Base-by-base conservation (phyloP, 2,797 vertebrate species). In the Dryobates pubescens region DNA sequence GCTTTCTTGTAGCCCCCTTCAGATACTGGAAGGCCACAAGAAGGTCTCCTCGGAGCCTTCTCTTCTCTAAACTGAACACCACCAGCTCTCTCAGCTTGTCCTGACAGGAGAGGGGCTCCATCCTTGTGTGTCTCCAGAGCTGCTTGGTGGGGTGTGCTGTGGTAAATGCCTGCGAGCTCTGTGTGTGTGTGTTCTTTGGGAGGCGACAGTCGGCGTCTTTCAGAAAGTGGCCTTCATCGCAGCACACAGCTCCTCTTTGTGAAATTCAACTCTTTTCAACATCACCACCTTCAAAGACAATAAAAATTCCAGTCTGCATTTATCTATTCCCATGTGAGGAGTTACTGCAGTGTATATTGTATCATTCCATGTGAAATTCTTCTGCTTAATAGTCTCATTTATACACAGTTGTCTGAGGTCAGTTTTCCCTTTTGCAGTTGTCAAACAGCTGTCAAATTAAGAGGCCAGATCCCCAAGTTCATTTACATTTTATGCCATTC, bases 371-470 rank as follows among this genome's bases (percentile, higher is more conserved):
- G 92, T 96, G 89, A 97, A 98, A 98, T 98, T 97, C 97, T 97
- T 97, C 86, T 88, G 58, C 87, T 97, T 97, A 96, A 97, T 96
- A 91, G 32, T 96, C 95, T 97, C 90, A 88, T 96, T 97, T 97
- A 96, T 96, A 96, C 84, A 95, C 97, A 97, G 96, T 98, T 97
- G 97, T 97, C 95, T 95, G 95, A 97, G 97, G 97, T 97, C 96
- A 96, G 89, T 96, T 98, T 97, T 97, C 96, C 96, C 91, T 97
- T 97, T 97, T 97, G 93, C 96, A 97, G 94, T 97, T 97, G 97
- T 98, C 97, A 97, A 96, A 97, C 97, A 97, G 96, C 97, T 98
- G 97, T 97, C 97, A 98, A 97, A 97, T 97, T 97, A 97, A 97
- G 96, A 96, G 89, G 95, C 81, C 96, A 97, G 94, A 95, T 95